Conservation (phyloP, 2,113 vertebrate genomes). For the Strix uralensis region DNA sequence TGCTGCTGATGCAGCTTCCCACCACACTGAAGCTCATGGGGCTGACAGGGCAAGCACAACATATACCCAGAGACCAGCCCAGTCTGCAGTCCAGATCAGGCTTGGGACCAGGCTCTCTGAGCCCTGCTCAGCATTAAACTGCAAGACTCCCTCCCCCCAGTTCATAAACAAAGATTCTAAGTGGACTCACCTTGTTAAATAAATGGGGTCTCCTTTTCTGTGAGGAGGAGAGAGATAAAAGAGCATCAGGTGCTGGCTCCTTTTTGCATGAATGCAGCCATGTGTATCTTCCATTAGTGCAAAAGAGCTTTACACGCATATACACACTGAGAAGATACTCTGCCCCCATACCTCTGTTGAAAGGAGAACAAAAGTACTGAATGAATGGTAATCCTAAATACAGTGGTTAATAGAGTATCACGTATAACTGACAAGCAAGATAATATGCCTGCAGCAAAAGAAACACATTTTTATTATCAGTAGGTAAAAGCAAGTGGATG, state of each 20-base stretch:
- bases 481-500: background rate
- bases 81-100: background rate
- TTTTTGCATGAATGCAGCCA: background rate
- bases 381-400: background rate
- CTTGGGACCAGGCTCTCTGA: accelerated
- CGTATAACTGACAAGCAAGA: background rate
- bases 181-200: background rate
- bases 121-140: background rate
- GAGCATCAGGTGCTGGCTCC: background rate
- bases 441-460: background rate
- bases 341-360: background rate
- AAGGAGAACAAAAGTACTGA: background rate
- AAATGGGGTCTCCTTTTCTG: background rate
- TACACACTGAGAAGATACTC: background rate
- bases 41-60: background rate
- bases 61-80: background rate
- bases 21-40: accelerated
- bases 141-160: background rate
- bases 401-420: background rate
- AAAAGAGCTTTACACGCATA: background rate
- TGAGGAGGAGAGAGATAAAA: background rate
- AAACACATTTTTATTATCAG: background rate
- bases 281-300: background rate
- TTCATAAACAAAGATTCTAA: background rate
- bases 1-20: background rate